phyloP scores from a whole-genome alignment of 2,113 vertebrate genomes.

The Notechis scutatus region DNA sequence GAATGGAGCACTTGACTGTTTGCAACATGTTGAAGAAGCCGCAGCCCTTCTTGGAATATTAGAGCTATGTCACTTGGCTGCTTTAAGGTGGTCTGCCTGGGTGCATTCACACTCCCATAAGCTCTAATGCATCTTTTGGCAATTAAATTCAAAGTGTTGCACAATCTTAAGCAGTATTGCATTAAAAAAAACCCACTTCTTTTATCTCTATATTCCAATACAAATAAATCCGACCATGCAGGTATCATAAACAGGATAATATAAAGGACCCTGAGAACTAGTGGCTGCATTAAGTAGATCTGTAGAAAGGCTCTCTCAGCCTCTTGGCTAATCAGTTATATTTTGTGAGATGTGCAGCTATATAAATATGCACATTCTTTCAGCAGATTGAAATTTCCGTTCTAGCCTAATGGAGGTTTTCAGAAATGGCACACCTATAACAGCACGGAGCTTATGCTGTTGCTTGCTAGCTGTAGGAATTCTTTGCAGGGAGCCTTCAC shows the following conservation, averaged over 20 bases:
- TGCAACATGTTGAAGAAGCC: not conserved
- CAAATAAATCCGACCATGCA: not conserved
- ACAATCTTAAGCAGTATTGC: not conserved
- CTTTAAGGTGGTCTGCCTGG: not conserved
- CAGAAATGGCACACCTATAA: not conserved
- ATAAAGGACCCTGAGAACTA: not conserved
- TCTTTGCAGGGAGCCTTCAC: not conserved
- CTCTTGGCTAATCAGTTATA: not conserved
- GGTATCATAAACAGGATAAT: not conserved
- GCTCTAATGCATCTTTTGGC: not conserved
- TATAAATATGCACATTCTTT: not conserved
- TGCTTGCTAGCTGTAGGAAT: not conserved
- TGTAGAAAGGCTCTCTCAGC: not conserved
- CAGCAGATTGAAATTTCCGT: not conserved
- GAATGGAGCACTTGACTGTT: not conserved
- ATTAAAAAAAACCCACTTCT: not conserved
- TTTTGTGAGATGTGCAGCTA: too few species aligned
- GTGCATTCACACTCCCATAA: not conserved
- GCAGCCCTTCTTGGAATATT: not conserved
- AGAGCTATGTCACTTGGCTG: not conserved
- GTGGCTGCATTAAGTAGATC: not conserved
- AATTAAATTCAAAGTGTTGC: not conserved
- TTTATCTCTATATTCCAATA: not conserved
- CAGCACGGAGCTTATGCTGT: not conserved
- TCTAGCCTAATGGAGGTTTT: not conserved